Evolutionary conservation across 2,797 vertebrate genomes (phyloP).

Genomic region (Manis pentadactyla): DNA sequence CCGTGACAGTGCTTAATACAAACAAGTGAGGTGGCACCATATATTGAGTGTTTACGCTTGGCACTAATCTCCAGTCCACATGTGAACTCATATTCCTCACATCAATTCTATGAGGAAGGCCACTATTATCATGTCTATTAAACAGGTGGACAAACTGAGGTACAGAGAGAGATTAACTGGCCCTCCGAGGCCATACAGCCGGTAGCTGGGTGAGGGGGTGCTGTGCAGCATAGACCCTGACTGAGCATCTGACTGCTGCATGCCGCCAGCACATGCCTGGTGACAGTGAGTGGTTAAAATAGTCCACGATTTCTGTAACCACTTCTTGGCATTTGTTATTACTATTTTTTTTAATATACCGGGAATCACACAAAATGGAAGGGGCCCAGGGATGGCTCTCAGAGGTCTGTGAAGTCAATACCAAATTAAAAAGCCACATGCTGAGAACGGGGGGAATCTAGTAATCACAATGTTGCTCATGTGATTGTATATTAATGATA

Average conservation of each 20-base stretch:
- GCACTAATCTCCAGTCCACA: neutral
- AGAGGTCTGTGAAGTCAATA: neutral
- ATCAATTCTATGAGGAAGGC: neutral
- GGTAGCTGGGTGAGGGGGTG: neutral
- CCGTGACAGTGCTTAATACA: neutral
- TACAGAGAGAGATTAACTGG: neutral
- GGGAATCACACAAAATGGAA: neutral
- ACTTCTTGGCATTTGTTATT: slow-evolving; percentile 25
- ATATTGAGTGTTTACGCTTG: neutral
- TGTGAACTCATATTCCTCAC: neutral
- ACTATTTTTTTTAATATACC: neutral
- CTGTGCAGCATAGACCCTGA: neutral
- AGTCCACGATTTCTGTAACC: neutral
- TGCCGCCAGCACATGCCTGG: neutral
- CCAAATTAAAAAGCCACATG: neutral
- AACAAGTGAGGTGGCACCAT: neutral
- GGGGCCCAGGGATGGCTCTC: neutral
- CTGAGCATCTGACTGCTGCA: neutral
- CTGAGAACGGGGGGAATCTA: too few relatives aligned
- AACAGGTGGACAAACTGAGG: neutral
- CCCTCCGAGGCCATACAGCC: neutral
- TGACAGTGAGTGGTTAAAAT: neutral
- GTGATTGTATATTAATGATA: too few relatives aligned
- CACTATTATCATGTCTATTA: neutral
- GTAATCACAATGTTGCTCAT: too few relatives aligned